Percentiles rank a stretch among this genome's conserved stretches.
phyloP scores from a whole-genome alignment of 2,888 invertebrate genomes.

The Endomychus coccineus region DNA sequence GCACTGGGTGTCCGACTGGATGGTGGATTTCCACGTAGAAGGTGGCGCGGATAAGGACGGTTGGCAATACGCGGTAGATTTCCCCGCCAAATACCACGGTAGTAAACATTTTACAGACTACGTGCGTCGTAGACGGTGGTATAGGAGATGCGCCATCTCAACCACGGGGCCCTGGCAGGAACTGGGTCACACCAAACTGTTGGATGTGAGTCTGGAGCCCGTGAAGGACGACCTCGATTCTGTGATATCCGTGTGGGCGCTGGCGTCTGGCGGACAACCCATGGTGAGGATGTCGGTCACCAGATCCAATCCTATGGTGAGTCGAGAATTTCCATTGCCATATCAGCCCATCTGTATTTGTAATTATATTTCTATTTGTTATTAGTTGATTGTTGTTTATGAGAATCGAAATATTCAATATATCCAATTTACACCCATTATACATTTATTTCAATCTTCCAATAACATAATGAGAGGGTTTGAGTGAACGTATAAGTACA shows the following conservation, averaged over 20 bases:
- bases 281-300: conserved; percentile 75
- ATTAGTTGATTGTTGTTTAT: no score
- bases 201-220: conserved; percentile 60
- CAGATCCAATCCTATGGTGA: conserved; percentile 62
- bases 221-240: conserved; percentile 45
- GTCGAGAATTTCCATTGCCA: no score
- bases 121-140: conserved; percentile 67
- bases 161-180: conserved; percentile 86
- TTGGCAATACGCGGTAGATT: conserved; percentile 93
- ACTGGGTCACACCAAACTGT: conserved; percentile 75
- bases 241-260: conserved; percentile 68
- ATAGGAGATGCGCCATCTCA: conserved; percentile 70
- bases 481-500: no score
- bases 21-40: conserved; percentile 82
- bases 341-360: no score
- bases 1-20: conserved; percentile 91
- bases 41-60: conserved; percentile 87
- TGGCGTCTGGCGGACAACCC: conserved; percentile 80
- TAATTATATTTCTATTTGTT: conserved; percentile 28
- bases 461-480: no score
- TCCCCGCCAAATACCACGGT: conserved; percentile 79
- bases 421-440: no score
- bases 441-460: no score
- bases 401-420: no score
- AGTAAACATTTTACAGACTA: conserved; percentile 84